phyloP scores from a whole-genome alignment of 2,888 invertebrate species.

The Hirtodrosophila cameraria region DNA sequence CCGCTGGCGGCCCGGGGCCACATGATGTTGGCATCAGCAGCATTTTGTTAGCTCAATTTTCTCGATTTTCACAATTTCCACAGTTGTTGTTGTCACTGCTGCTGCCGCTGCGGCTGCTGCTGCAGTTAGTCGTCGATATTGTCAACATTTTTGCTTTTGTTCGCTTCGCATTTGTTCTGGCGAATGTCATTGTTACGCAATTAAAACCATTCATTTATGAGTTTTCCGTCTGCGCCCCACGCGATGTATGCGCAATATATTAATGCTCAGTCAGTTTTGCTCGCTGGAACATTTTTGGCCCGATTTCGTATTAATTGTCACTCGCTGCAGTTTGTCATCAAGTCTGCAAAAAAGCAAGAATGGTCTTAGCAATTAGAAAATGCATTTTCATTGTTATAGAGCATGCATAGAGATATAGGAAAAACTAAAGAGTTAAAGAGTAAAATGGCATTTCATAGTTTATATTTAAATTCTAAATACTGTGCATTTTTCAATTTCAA shows the following conservation, averaged over 20 bases:
- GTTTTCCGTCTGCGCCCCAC: conserved; percentile 39
- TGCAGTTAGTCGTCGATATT: conserved; percentile 34
- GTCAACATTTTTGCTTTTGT: conserved; percentile 48
- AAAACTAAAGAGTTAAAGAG: conserved; percentile 10
- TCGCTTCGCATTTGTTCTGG: conserved; percentile 42
- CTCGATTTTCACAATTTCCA: conserved; percentile 46
- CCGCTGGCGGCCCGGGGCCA: conserved; percentile 82
- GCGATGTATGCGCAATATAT: conserved; percentile 34
- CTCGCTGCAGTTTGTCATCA: conserved; percentile 46
- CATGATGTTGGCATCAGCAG: conserved; percentile 84
- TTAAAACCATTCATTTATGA: conserved; percentile 74
- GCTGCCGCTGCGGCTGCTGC: conserved; percentile 32
- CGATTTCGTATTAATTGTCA: conserved; percentile 39
- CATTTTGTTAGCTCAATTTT: conserved; percentile 63
- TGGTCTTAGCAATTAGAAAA: conserved; percentile 45
- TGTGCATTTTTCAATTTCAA: too few species aligned
- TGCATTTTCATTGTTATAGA: neutral
- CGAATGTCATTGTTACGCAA: conserved; percentile 76
- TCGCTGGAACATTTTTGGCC: conserved; percentile 8
- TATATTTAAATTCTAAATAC: too few species aligned
- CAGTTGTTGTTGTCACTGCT: conserved; percentile 11
- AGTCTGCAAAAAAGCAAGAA: conserved; percentile 33
- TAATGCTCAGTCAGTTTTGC: conserved; percentile 15
- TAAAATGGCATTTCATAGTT: neutral
- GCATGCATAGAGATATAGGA: too few species aligned